Percentiles rank a stretch among this genome's conserved stretches.
Conservation (phyloP, 1,140 invertebrate species). For the Scaptomyza pallida region DNA sequence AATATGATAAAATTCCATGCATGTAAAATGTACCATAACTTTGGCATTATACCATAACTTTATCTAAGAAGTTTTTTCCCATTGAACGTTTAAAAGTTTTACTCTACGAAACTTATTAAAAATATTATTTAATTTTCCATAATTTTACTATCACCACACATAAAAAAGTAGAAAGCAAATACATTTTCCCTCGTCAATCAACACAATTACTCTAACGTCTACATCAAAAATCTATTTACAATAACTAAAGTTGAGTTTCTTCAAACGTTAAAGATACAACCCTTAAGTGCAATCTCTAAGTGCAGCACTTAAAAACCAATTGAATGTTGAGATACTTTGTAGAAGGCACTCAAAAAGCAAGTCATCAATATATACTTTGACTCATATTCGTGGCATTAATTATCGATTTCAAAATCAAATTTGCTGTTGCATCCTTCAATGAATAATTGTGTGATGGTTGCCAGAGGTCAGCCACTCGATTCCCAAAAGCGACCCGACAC, state of each 20-base stretch:
- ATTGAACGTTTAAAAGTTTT: too few relatives aligned
- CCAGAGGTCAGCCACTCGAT: constrained; percentile 47
- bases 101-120: too few relatives aligned
- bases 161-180: too few relatives aligned
- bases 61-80: too few relatives aligned
- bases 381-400: constrained; percentile 44
- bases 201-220: neutral
- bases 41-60: too few relatives aligned
- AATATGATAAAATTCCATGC: too few relatives aligned
- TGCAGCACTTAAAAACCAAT: constrained; percentile 27
- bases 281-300: constrained; percentile 16
- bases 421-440: constrained; percentile 15
- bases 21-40: too few relatives aligned
- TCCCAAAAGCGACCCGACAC: constrained; percentile 10
- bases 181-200: neutral
- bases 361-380: constrained; percentile 46
- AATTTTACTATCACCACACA: too few relatives aligned
- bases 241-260: too few relatives aligned
- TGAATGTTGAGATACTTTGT: constrained; percentile 29
- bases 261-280: constrained; percentile 22
- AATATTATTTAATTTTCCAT: too few relatives aligned
- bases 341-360: constrained; percentile 34
- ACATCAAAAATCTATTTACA: neutral
- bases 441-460: constrained; percentile 16
- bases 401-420: constrained; percentile 40